phyloP scores from a whole-genome alignment of 2,113 vertebrate genomes.

The Blennius ocellaris region DNA sequence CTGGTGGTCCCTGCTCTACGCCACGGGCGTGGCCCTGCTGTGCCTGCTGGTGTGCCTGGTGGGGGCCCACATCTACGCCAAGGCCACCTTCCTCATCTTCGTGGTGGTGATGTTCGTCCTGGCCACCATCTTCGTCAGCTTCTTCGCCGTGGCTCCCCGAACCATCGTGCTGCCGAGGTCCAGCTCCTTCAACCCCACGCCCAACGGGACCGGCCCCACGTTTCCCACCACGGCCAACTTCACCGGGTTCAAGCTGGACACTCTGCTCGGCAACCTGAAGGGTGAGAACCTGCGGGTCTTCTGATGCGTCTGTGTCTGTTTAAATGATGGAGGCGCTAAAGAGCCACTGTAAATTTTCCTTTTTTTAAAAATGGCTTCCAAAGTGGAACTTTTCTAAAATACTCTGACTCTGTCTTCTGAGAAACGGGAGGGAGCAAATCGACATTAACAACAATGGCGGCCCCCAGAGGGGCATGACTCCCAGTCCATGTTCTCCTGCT shows the following conservation, averaged over 20 bases:
- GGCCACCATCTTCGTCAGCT: constrained; percentile 88
- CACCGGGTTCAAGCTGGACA: constrained; percentile 88
- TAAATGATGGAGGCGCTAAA: no score
- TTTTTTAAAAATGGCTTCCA: no score
- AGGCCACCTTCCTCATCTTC: constrained; percentile 93
- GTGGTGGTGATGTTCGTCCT: constrained; percentile 87
- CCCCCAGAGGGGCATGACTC: no score
- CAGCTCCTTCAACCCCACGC: not conserved
- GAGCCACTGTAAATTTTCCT: no score
- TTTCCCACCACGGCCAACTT: constrained; percentile 78
- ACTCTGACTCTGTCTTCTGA: no score
- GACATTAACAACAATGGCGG: no score
- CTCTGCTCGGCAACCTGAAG: constrained; percentile 84
- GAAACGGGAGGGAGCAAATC: no score
- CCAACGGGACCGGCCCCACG: constrained; percentile 32
- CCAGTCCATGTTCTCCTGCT: no score
- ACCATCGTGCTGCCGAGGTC: constrained; percentile 71
- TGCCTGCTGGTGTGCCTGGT: constrained; percentile 91
- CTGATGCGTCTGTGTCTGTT: no score
- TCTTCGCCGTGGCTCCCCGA: constrained; percentile 82
- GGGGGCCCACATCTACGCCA: constrained; percentile 91
- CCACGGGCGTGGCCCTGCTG: constrained; percentile 82
- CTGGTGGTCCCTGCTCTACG: constrained; percentile 91
- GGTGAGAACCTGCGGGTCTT: constrained; percentile 79
- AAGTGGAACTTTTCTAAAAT: no score